Evolutionary conservation across 2,113 vertebrate genomes (phyloP), one percentile per base, ranked within the genome.

Genomic region (Phalacrocorax aristotelis): DNA sequence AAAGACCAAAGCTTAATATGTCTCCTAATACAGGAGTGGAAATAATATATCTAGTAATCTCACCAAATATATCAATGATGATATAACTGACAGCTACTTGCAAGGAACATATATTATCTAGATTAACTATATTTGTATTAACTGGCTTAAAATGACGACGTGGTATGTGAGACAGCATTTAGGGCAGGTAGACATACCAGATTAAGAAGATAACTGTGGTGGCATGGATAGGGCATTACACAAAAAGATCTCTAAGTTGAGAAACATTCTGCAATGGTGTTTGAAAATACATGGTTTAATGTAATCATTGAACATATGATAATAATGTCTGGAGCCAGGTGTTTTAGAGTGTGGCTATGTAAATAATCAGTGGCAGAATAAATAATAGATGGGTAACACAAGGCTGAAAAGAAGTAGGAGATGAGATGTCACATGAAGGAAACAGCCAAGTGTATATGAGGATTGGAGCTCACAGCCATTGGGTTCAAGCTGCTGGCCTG

Each of bases 401-500:
- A 85, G 69, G 78, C 30, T 83, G 83, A 55, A 51, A 65, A 83
- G 78, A 54, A 49, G 55, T 13, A 58, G 68, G 78, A 75, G 78
- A 64, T 32, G 60, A 78, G 90, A 82, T 1, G 2, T 86, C 86
- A 86, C 23, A 72, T 20, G 16, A 83, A 69, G 42, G 20, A 21
- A 64, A 64, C 3, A 42, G 77, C 72, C 94, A 95, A 90, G 61
- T 5, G 49, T 32, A 65, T 34, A 3, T 11, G 49, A 87, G 71
- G 87, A 38, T 1, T 32, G 51, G 55, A 90, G 68, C 66, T 90
- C 78, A 6, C 22, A 48, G 82, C 76, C 81, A 20, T 2, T 2
- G 19, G 64, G 87, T 29, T 57, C 27, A 51, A 83, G 74, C 94
- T 95, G 75, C 83, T n/a, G 94, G 83, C 32, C 83, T 95, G 94